Evolutionary conservation across 2,113 vertebrate genomes (phyloP).

Genomic region (Sapajus apella): DNA sequence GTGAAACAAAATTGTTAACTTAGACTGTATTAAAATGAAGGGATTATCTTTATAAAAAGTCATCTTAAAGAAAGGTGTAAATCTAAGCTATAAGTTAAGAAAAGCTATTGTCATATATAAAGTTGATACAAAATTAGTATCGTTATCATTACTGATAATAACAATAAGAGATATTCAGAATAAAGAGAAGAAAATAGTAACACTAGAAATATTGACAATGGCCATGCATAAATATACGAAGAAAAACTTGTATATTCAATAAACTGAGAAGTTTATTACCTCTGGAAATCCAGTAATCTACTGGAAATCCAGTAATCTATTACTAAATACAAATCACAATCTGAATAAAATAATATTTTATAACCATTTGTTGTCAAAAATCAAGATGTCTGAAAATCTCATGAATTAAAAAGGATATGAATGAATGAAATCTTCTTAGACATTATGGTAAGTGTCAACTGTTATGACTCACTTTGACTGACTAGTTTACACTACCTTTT

Average conservation of each 20-base stretch:
- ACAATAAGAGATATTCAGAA: not conserved
- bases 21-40: not conserved
- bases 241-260: not conserved
- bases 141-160: not conserved
- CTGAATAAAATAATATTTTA: not conserved
- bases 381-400: not conserved
- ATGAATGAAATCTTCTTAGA: not conserved
- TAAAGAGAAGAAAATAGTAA: not conserved
- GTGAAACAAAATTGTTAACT: not conserved
- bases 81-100: not conserved
- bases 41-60: not conserved
- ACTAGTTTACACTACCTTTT: not conserved
- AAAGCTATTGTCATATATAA: not conserved
- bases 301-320: not conserved
- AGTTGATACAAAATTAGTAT: not conserved
- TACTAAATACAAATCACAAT: not conserved
- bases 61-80: not conserved
- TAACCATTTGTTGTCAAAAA: not conserved
- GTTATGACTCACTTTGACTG: not conserved
- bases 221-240: not conserved
- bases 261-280: not conserved
- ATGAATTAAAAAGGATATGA: not conserved
- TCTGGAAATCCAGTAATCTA: not conserved
- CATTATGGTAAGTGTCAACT: not conserved
- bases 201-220: not conserved